Percentiles rank a stretch among this genome's conserved stretches.
These are phyloP conservation scores for Drosophila rellima DNA, from an alignment of 2,888 invertebrate species.

Conservation along the genomic window DNA sequence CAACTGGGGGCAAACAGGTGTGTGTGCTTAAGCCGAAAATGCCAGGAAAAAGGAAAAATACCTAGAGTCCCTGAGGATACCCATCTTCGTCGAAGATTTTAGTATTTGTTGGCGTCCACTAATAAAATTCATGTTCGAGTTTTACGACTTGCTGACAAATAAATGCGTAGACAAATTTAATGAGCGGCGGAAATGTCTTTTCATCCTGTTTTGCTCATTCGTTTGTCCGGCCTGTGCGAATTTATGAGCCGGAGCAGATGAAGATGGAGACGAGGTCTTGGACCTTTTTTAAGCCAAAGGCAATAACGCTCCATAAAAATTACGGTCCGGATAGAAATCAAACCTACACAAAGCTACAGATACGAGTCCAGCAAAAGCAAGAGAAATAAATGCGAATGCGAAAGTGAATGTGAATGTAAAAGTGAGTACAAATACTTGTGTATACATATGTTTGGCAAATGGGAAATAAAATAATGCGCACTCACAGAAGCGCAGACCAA, in stretches of 20 bases:
- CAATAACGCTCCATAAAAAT: conserved; percentile 65
- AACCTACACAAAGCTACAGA: conserved; percentile 29
- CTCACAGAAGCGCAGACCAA: conserved; percentile 45
- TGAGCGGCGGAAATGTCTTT: conserved; percentile 82
- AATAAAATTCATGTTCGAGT: conserved; percentile 72
- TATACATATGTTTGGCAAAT: conserved; percentile 43
- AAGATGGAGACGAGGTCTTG: neutral
- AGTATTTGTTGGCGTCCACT: conserved; percentile 32
- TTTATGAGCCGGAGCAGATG: conserved; percentile 37
- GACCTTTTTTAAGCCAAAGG: conserved; percentile 52
- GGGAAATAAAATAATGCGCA: conserved; percentile 53
- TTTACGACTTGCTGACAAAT: conserved; percentile 84
- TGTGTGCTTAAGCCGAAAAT: conserved; percentile 13
- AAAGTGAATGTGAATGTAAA: conserved; percentile 28
- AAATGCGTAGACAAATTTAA: conserved; percentile 83
- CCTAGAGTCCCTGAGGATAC: neutral
- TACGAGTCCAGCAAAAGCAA: conserved; percentile 14
- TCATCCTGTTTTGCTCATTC: conserved; percentile 51
- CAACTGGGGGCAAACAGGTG: conserved; percentile 32
- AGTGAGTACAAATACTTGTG: conserved; percentile 30
- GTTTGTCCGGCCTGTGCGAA: conserved; percentile 33
- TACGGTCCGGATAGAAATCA: conserved; percentile 59
- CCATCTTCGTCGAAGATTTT: neutral
- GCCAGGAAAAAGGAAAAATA: conserved; percentile 2
- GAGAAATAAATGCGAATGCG: conserved; percentile 13